A percentile compares a stretch with the other conserved stretches of the same genome.
These are phyloP conservation scores for Octodonta nipae DNA, from an alignment of 2,888 invertebrate species.

Conservation along the genomic window DNA sequence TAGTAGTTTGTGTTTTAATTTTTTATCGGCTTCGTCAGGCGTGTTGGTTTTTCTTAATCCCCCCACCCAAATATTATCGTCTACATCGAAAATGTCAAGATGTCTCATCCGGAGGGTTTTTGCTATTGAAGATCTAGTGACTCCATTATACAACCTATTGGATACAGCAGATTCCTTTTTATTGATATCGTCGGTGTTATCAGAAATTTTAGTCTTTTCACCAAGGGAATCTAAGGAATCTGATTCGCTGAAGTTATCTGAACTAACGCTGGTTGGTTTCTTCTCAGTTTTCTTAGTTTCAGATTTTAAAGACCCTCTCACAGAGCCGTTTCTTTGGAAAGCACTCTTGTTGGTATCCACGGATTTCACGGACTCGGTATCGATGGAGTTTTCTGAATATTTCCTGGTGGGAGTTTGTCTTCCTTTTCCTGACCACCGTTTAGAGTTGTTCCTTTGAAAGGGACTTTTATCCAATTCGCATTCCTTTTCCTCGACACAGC, in stretches of 20 bases:
- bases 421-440: constrained; percentile 38
- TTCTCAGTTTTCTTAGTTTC: constrained; percentile 18
- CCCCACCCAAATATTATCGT: constrained; percentile 20
- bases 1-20: constrained; percentile 7
- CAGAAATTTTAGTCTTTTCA: constrained; percentile 17
- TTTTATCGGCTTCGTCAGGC: constrained; percentile 17
- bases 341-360: constrained; percentile 8
- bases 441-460: constrained; percentile 35
- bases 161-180: constrained; percentile 26
- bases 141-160: constrained; percentile 42
- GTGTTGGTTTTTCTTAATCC: constrained; percentile 19
- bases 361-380: constrained; percentile 10
- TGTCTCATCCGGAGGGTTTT: constrained; percentile 49
- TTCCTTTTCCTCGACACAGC: constrained; percentile 8
- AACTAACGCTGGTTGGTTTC: constrained; percentile 46
- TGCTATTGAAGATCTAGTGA: constrained; percentile 46
- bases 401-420: constrained; percentile 14
- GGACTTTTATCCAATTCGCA: constrained; percentile 31
- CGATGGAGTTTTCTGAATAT: constrained; percentile 16
- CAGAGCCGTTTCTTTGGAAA: constrained; percentile 17
- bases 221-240: constrained; percentile 45
- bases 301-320: constrained; percentile 15
- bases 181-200: constrained; percentile 17
- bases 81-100: constrained; percentile 37
- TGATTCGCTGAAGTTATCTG: constrained; percentile 52